phyloP scores from a whole-genome alignment of 2,113 vertebrate genomes.

The Gracilinanus agilis region DNA sequence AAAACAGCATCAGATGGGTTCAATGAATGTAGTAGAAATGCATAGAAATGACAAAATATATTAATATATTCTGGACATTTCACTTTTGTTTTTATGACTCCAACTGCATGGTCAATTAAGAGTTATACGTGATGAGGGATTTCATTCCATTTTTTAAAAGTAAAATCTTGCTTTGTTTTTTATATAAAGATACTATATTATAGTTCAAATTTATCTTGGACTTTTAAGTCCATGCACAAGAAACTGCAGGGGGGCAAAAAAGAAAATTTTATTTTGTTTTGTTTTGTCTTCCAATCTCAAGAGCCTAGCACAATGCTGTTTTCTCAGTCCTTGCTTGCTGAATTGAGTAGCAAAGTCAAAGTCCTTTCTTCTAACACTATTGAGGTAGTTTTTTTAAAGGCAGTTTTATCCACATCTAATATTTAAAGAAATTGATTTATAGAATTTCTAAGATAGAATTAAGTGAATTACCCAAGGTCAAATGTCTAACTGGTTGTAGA shows the following conservation, averaged over 20 bases:
- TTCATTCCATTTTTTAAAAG: no score
- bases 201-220: background rate
- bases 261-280: background rate
- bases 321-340: background rate
- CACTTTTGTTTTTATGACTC: no score
- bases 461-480: background rate
- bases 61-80: no score
- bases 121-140: no score
- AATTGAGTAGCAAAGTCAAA: background rate
- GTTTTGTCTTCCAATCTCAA: background rate
- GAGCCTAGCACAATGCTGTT: background rate
- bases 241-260: background rate
- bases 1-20: no score
- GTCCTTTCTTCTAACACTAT: background rate
- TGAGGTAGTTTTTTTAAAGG: background rate
- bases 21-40: no score
- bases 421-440: background rate
- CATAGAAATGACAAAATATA: no score
- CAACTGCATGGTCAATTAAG: no score
- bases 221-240: background rate
- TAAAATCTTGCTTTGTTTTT: no score
- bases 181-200: no score
- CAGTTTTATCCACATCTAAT: background rate
- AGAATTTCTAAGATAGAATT: background rate
- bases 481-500: background rate